Evolutionary conservation across 1,140 invertebrate species (phyloP), one percentile per base, ranked within the genome.

Genomic region (Magallana angulata): DNA sequence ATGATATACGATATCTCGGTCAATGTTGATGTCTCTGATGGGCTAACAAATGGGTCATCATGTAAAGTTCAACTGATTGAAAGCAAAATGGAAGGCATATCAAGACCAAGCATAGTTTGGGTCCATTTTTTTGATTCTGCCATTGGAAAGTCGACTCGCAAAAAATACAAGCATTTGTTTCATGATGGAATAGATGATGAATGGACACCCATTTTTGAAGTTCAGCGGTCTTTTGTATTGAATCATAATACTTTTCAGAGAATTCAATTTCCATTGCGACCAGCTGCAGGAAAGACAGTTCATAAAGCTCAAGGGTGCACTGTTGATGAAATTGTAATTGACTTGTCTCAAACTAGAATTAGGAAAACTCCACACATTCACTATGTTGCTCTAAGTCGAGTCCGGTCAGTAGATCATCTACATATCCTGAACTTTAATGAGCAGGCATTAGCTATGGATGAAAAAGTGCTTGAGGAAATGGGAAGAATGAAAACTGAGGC

Each of bases 271-370:
- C 84, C 84, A 68, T 58, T 85, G 18, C 14, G n/a, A 24, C 84
- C 84, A 71, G 59, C 84, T 12, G 84, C 84, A 14, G 30, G 18
- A n/a, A 85, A 85, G 57, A 84, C 84, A 18, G 62, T 85, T 48
- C 84, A 85, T 76, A 85, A 85, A 56, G 64, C 84, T 12, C 84
- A 85, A 68, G 62, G 84, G 8, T 57, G 60, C 18, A 85, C 84
- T 71, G 84, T 85, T 57, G 62, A 84, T 84, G 83, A 85, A 76
- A 64, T 85, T 85, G 83, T 84, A n/a, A 36, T 84, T 59, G 84
- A 85, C 84, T 30, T 85, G 57, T 80, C 76, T 80, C 76, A 80
- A 30, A 57, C 82, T 4, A 58, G 8, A 57, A 57, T 16, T 4
- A 64, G 60, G 30, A 81, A 82, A 82, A 30, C 18, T 48, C 85